These are phyloP conservation scores for Aphodius granarius DNA, from an alignment of 2,888 invertebrate genomes.

Conservation along the genomic window DNA sequence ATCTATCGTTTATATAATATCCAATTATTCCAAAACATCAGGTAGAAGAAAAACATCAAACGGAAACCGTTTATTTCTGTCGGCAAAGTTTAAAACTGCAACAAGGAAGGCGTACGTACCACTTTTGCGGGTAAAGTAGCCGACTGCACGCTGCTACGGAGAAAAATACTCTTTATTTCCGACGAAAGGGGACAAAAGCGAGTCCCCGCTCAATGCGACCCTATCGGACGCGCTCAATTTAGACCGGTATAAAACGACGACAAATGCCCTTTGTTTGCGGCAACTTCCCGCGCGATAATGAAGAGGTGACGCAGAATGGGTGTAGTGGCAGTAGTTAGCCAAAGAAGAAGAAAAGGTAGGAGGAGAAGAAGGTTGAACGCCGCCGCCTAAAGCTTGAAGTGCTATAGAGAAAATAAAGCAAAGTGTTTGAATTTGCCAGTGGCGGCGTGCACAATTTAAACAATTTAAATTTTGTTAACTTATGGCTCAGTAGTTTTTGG, in stretches of 20 bases:
- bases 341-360: not conserved
- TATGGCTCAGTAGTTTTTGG: too few relatives aligned
- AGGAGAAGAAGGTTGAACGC: not conserved
- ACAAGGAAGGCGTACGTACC: not conserved
- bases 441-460: not conserved
- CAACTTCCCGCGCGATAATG: not conserved
- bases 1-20: too few relatives aligned
- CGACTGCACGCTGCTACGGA: not conserved
- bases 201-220: not conserved
- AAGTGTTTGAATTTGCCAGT: not conserved
- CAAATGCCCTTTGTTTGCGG: slow-evolving; percentile 13
- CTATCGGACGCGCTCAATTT: slow-evolving; percentile 13
- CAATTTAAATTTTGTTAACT: too few relatives aligned
- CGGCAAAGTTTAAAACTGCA: not conserved
- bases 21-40: not conserved
- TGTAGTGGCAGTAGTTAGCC: not conserved
- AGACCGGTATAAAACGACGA: slow-evolving; percentile 11
- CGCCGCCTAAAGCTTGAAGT: not conserved
- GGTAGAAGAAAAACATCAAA: not conserved
- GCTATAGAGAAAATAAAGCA: not conserved
- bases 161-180: slow-evolving; percentile 5
- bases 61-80: not conserved
- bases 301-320: not conserved
- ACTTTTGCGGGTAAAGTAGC: not conserved
- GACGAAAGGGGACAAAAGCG: not conserved